Percentiles rank a stretch among this genome's conserved stretches.
phyloP scores from a whole-genome alignment of 2,797 vertebrate genomes.

The Luscinia megarhynchos region DNA sequence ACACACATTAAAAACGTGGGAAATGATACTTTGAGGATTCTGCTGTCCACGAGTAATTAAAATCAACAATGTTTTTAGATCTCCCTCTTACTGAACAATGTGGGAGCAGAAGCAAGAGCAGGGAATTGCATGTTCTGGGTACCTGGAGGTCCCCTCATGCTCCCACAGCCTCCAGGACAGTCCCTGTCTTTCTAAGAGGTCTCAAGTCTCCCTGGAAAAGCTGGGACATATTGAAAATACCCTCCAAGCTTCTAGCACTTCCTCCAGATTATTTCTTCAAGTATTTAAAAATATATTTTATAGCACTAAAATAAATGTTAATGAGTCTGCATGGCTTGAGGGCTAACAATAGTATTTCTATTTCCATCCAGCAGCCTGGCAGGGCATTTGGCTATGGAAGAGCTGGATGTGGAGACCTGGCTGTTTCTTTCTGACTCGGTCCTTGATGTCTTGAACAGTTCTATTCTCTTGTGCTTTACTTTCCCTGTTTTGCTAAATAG shows the following conservation, averaged over 20 bases:
- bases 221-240: background rate
- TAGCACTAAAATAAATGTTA: slow-evolving; percentile 34
- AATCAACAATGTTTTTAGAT: background rate
- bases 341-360: slow-evolving; percentile 43
- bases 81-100: background rate
- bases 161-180: rapidly evolving
- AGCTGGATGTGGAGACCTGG: slow-evolving; percentile 7
- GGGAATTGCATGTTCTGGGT: background rate
- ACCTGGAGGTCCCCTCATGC: rapidly evolving
- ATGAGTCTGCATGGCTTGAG: slow-evolving; percentile 2
- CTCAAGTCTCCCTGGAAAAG: slow-evolving; percentile 5
- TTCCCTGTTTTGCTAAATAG: background rate
- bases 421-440: background rate
- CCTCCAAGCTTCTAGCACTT: slow-evolving; percentile 36
- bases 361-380: slow-evolving; percentile 6
- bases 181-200: background rate
- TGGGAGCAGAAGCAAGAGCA: background rate
- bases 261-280: slow-evolving; percentile 48
- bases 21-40: background rate
- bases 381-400: background rate
- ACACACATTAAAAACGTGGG: background rate
- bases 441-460: slow-evolving; percentile 24
- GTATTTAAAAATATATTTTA: slow-evolving; percentile 50
- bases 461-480: slow-evolving; percentile 17
- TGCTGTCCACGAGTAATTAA: background rate